A percentile compares a stretch with the other conserved stretches of the same genome.
Evolutionary conservation across 92 coral and sea anemone species (phyloP).

Genomic region (Palythoa grandis): DNA sequence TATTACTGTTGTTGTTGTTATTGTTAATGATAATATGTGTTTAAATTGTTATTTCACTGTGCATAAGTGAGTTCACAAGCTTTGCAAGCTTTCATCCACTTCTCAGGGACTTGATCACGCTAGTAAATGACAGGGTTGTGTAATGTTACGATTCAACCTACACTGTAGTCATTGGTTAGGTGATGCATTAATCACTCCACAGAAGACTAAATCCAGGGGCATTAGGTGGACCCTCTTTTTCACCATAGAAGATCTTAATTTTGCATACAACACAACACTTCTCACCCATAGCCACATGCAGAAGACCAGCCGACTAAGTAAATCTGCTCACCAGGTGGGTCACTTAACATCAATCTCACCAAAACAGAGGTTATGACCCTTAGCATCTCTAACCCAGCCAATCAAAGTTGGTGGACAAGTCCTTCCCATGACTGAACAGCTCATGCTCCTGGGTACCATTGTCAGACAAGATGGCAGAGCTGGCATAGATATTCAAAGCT

Average conservation of each 20-base stretch:
- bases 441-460: conserved; percentile 41
- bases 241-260: conserved; percentile 23
- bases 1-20: no score
- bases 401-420: neutral
- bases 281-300: conserved; percentile 34
- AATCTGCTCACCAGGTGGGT: conserved; percentile 18
- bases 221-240: conserved; percentile 44
- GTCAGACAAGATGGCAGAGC: neutral
- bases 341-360: conserved; percentile 19
- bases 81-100: no score
- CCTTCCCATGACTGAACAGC: neutral
- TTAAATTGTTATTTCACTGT: no score
- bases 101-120: no score
- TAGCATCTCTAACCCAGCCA: neutral
- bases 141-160: no score
- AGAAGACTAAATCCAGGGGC: no score
- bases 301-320: conserved; percentile 15
- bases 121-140: no score
- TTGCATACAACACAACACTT: conserved; percentile 20
- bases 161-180: no score
- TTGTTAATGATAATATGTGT: no score
- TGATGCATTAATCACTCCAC: no score
- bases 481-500: conserved; percentile 15
- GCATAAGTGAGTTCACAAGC: no score
- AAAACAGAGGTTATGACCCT: neutral